Conservation (phyloP, 2,797 vertebrate species). For the Iguana delicatissima region DNA sequence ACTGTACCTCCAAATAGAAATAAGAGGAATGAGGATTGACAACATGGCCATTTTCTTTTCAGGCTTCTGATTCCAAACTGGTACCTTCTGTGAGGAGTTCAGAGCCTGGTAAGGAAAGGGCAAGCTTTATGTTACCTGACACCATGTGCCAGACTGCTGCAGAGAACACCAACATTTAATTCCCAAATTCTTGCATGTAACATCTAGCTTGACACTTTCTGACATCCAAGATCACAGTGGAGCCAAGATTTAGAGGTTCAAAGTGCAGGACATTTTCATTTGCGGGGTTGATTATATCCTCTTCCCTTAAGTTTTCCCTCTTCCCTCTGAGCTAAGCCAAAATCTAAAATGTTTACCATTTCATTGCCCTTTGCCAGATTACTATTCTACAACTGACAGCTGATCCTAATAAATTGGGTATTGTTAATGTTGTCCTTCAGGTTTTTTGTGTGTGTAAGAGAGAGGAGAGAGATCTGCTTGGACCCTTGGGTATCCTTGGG, state of each 20-base stretch:
- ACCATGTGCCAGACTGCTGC: not conserved
- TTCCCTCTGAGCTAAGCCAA: no score
- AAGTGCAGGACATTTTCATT: no score
- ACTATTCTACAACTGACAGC: no score
- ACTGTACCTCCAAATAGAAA: not conserved
- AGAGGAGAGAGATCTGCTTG: not conserved
- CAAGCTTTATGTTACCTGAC: not conserved
- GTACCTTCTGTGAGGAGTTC: not conserved
- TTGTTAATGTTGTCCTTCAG: no score
- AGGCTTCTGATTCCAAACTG: not conserved
- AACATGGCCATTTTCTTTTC: not conserved
- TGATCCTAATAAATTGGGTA: no score
- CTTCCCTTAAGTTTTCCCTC: no score
- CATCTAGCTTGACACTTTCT: not conserved
- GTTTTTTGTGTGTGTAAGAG: not conserved
- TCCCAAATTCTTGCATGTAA: not conserved
- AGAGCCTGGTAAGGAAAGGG: not conserved
- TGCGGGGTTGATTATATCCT: no score
- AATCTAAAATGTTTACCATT: no score
- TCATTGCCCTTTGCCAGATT: no score
- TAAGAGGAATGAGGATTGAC: not conserved
- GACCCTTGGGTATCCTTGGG: not conserved
- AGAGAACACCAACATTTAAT: no score
- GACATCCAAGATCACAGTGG: no score
- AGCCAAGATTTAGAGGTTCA: no score